Evolutionary conservation across 1,140 invertebrate species (phyloP).

Genomic region (Drosophila sp.): DNA sequence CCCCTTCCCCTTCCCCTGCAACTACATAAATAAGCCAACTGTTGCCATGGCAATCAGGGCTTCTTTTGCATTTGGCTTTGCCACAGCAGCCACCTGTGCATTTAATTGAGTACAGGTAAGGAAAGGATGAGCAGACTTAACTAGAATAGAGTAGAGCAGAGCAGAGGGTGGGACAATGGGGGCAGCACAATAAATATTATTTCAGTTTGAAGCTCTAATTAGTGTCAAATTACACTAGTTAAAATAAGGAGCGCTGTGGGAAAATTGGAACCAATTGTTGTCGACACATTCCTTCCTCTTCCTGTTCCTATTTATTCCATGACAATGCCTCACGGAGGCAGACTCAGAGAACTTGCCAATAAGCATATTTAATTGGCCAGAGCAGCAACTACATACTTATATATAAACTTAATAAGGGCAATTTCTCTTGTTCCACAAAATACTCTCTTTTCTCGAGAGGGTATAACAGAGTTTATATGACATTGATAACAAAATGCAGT

Average conservation of each 20-base stretch:
- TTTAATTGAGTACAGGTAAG: constrained; percentile 2
- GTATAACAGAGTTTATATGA: too few relatives aligned
- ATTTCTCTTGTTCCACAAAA: too few relatives aligned
- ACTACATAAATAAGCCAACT: background rate
- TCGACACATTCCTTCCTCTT: too few relatives aligned
- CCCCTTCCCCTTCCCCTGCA: too few relatives aligned
- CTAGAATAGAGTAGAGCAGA: too few relatives aligned
- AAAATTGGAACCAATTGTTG: constrained; percentile 4
- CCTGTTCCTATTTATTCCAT: background rate
- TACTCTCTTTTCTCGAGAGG: too few relatives aligned
- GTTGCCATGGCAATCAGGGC: background rate
- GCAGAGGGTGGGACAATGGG: too few relatives aligned
- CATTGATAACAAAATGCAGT: too few relatives aligned
- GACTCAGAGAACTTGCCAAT: background rate
- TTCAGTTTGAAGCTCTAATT: constrained; percentile 42
- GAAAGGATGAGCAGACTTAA: background rate
- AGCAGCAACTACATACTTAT: background rate
- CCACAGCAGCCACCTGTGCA: background rate
- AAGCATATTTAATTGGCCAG: constrained; percentile 1
- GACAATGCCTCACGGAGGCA: too few relatives aligned
- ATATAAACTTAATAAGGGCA: too few relatives aligned
- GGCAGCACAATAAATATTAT: constrained; percentile 35
- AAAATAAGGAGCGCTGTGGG: background rate
- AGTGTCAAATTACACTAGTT: constrained; percentile 20
- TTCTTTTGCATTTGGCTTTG: background rate